Evolutionary conservation across 2,888 invertebrate genomes (phyloP).

Genomic region (Dysmachus trigonus): DNA sequence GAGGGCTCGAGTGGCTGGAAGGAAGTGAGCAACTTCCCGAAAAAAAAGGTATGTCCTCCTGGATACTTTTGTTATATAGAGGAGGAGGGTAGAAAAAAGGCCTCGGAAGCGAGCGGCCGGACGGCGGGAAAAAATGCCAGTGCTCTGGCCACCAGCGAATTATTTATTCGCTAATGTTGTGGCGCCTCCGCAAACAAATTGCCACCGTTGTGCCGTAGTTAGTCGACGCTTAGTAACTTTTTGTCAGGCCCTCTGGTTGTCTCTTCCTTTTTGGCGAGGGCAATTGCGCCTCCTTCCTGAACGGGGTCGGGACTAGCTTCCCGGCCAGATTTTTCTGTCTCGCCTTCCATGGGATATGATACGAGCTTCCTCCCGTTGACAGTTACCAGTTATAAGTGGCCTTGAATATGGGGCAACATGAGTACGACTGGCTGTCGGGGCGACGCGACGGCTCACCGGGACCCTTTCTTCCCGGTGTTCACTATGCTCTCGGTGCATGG

Average conservation of each 20-base stretch:
- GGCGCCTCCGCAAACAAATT: constrained; percentile 47
- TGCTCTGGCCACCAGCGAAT: constrained; percentile 21
- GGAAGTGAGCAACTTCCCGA: constrained; percentile 36
- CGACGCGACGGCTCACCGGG: not conserved
- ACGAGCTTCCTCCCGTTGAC: not conserved
- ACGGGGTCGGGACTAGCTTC: constrained; percentile 1
- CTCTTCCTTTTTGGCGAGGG: constrained; percentile 35
- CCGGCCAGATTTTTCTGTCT: constrained; percentile 4
- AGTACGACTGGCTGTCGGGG: not conserved
- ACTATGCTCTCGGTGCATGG: not conserved
- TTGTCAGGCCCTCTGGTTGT: constrained; percentile 1
- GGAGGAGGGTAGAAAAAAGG: not conserved
- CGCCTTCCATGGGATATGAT: not conserved
- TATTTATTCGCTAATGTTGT: constrained; percentile 47
- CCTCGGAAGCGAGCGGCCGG: not conserved
- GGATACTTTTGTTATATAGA: constrained; percentile 1
- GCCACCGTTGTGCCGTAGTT: constrained; percentile 39
- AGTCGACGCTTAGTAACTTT: constrained; percentile 38
- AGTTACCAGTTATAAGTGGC: constrained; percentile 26
- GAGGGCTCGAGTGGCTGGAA: constrained; percentile 26
- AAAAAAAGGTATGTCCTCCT: constrained; percentile 12
- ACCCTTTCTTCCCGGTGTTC: not conserved
- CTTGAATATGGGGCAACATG: constrained; percentile 30
- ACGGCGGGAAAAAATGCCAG: not conserved
- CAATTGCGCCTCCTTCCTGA: constrained; percentile 31